A percentile compares a stretch with the other conserved stretches of the same genome.
phyloP scores from a whole-genome alignment of 1,140 invertebrate genomes.

The Bombus terrestris region DNA sequence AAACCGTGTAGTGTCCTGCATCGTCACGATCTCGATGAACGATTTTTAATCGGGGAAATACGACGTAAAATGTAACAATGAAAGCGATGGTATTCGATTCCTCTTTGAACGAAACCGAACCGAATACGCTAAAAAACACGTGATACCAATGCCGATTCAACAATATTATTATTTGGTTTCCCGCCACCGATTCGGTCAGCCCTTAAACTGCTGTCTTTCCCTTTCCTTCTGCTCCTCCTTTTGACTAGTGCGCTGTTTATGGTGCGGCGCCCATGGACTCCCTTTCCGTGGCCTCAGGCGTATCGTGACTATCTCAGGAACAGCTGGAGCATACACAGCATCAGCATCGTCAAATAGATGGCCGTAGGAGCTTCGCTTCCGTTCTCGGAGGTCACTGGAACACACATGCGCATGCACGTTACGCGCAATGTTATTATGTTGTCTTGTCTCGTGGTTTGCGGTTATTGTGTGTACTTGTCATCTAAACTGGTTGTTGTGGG shows the following conservation, averaged over 20 bases:
- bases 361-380: slow-evolving; percentile 54
- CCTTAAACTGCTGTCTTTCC: slow-evolving; percentile 8
- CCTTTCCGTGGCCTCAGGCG: slow-evolving; percentile 56
- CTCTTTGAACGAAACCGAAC: not conserved
- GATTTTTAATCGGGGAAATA: slow-evolving; percentile 7
- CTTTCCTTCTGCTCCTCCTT: slow-evolving; percentile 33
- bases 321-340: slow-evolving; percentile 65
- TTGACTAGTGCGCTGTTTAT: slow-evolving; percentile 69
- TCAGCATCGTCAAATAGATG: slow-evolving; percentile 60
- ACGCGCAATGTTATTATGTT: slow-evolving; percentile 42
- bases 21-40: not conserved
- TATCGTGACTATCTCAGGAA: slow-evolving; percentile 73
- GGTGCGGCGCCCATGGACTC: slow-evolving; percentile 61
- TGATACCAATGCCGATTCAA: slow-evolving; percentile 44
- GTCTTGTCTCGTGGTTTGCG: not conserved
- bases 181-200: slow-evolving; percentile 1
- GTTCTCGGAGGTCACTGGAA: slow-evolving; percentile 76
- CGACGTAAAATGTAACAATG: not conserved
- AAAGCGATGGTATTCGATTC: slow-evolving; percentile 19
- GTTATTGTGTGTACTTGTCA: not conserved
- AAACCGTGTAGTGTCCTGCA: not conserved
- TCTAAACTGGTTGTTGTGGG: not conserved
- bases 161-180: slow-evolving; percentile 23
- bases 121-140: slow-evolving; percentile 37
- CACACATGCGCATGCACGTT: slow-evolving; percentile 53